phyloP scores from a whole-genome alignment of 2,888 invertebrate species.

The Eupelmus urozonus region DNA sequence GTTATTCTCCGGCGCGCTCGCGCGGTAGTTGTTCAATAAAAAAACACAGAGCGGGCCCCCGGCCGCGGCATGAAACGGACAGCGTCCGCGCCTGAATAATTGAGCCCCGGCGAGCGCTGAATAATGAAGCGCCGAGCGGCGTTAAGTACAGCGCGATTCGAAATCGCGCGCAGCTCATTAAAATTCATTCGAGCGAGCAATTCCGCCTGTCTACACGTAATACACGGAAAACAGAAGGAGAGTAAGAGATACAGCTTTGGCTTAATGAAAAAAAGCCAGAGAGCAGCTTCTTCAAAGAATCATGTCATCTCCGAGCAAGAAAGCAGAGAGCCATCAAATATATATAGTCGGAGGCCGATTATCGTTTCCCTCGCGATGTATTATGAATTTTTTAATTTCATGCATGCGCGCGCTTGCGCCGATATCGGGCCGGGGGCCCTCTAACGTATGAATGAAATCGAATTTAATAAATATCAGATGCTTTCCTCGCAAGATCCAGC shows the following conservation, averaged over 20 bases:
- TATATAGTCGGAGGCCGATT: constrained; percentile 8
- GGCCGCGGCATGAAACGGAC: background rate
- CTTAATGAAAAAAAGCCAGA: background rate
- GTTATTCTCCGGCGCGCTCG: too few species aligned
- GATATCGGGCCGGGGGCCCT: background rate
- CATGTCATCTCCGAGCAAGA: constrained; percentile 12
- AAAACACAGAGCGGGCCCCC: background rate
- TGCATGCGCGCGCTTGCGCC: background rate
- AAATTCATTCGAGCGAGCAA: constrained; percentile 32
- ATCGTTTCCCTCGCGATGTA: background rate
- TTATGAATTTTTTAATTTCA: constrained; percentile 55
- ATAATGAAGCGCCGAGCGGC: background rate
- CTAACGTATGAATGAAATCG: constrained; percentile 43
- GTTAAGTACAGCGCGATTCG: background rate
- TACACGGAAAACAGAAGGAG: background rate
- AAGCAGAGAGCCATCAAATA: background rate
- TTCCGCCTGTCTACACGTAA: background rate
- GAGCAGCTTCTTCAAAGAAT: constrained; percentile 23
- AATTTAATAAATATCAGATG: constrained; percentile 56
- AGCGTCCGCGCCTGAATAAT: background rate
- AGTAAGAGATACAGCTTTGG: background rate
- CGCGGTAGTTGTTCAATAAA: constrained; percentile 5
- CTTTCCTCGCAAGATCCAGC: background rate
- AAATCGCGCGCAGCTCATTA: background rate
- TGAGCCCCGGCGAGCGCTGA: background rate